These are phyloP conservation scores for Drosophila sp. DNA, from an alignment of 1,140 invertebrate genomes.

Conservation along the genomic window DNA sequence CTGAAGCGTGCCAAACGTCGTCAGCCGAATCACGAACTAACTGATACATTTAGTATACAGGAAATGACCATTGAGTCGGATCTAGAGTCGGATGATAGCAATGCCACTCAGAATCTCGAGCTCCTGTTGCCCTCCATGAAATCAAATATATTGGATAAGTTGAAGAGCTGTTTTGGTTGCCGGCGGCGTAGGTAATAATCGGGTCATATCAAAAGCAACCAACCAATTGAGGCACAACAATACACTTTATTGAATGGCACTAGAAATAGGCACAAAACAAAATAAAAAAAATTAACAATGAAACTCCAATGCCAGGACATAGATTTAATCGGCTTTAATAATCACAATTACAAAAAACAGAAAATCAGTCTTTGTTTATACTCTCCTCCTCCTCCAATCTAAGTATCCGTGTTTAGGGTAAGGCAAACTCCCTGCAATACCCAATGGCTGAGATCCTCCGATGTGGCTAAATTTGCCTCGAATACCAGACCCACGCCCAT, in stretches of 20 bases:
- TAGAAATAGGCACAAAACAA: constrained; percentile 44
- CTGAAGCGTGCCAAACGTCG: constrained; percentile 69
- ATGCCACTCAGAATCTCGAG: constrained; percentile 78
- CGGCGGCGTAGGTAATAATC: constrained; percentile 63
- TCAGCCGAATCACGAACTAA: constrained; percentile 68
- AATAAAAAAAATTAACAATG: constrained; percentile 30
- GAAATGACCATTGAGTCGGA: constrained; percentile 82
- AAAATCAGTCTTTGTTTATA: constrained; percentile 84
- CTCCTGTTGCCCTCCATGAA: constrained; percentile 76
- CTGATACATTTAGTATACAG: constrained; percentile 82
- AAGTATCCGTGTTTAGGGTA: constrained; percentile 88
- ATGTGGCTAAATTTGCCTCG: constrained; percentile 92
- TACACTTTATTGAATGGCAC: constrained; percentile 74
- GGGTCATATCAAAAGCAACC: constrained; percentile 8
- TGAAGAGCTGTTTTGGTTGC: constrained; percentile 75
- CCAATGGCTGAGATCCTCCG: constrained; percentile 93
- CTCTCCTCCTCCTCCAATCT: not conserved
- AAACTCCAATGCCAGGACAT: constrained; percentile 65
- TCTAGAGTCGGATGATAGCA: constrained; percentile 78
- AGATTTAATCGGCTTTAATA: constrained; percentile 59
- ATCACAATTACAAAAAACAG: constrained; percentile 17
- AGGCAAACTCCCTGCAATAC: constrained; percentile 94
- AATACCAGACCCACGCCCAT: constrained; percentile 96
- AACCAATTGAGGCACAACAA: constrained; percentile 62
- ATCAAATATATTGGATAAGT: constrained; percentile 69